Evolutionary conservation across 1,140 invertebrate genomes (phyloP), one percentile per base, ranked within the genome.

Genomic region (Drosophila nigromelanica): DNA sequence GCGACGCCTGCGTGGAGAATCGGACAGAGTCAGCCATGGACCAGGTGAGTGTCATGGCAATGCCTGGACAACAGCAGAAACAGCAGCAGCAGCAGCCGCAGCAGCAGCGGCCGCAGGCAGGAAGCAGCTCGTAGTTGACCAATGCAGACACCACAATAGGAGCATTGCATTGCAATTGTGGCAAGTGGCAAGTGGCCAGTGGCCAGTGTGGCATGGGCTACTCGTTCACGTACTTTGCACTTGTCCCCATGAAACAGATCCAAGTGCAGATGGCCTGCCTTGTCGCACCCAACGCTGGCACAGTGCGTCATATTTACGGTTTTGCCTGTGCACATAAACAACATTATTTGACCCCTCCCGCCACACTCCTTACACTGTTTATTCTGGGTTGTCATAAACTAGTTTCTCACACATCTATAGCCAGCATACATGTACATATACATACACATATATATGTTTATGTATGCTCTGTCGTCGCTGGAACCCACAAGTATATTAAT

Each of bases 221-320:
- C 47, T 15, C 27, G 51, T 50, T 27, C 40, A 58, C 39, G 47
- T 71, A 63, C 71, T 62, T 73, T 73, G 58, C 71, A 73, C 64
- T 73, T 73, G 71, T 56, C 64, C 52, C 51, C 50, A 40, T 10
- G n/a, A 30, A 55, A 64, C 37, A 27, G 52, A 7, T 24, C 52
- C 37, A 40, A 7, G 10, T 12, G 35, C 11, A 12, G 5, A 37
- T 8, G 18, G 45, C 40, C 30, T 30, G 27, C 18, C 24, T 6
- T 27, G 27, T n/a, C 30, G 24, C 27, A 18, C n/a, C n/a, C 15
- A 10, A 18, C 18, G n/a, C 24, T 24, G 24, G 50, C n/a, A 7
- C 50, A 35, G 68, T 82, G 83, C 80, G 85, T 87, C 85, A 85
- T 89, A 83, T 89, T 89, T 89, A 89, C 83, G 85, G 66, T 76